phyloP scores from a whole-genome alignment of 1,140 invertebrate species.

The Lordiphosa collinella region DNA sequence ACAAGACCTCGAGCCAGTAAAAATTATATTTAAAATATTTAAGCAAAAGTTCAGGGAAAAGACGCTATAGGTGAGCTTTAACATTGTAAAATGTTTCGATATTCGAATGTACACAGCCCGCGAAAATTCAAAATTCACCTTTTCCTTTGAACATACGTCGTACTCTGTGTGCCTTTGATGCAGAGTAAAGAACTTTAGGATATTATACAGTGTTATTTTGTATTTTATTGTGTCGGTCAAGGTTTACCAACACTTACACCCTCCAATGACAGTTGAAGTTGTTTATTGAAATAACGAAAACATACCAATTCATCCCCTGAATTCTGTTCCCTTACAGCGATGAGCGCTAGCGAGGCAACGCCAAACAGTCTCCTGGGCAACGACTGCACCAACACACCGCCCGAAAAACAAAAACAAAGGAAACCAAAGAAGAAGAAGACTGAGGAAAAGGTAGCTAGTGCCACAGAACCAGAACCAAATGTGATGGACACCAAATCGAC shows the following conservation, averaged over 20 bases:
- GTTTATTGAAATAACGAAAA: background rate
- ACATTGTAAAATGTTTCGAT: no score
- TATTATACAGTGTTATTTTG: background rate
- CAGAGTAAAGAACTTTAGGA: no score
- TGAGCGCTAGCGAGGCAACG: conserved; percentile 32
- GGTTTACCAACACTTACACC: background rate
- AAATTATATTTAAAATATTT: no score
- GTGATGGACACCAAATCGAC: conserved; percentile 34
- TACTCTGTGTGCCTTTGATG: no score
- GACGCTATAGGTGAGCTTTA: no score
- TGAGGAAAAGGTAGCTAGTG: background rate
- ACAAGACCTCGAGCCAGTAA: no score
- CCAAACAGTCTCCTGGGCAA: conserved; percentile 48
- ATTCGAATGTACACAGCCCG: no score
- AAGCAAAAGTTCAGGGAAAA: no score
- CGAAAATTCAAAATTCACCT: no score
- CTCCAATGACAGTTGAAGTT: background rate
- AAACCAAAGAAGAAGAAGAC: conserved; percentile 21
- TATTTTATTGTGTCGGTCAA: no score
- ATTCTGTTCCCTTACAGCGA: conserved; percentile 1
- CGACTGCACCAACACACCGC: conserved; percentile 16
- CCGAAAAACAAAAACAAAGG: conserved; percentile 35
- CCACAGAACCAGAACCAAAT: background rate
- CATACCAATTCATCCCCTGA: conserved; percentile 24
- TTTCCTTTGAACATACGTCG: no score